A percentile compares a stretch with the other conserved stretches of the same genome.
phyloP scores from a whole-genome alignment of 1,140 invertebrate species.

The Notospermus geniculatus region DNA sequence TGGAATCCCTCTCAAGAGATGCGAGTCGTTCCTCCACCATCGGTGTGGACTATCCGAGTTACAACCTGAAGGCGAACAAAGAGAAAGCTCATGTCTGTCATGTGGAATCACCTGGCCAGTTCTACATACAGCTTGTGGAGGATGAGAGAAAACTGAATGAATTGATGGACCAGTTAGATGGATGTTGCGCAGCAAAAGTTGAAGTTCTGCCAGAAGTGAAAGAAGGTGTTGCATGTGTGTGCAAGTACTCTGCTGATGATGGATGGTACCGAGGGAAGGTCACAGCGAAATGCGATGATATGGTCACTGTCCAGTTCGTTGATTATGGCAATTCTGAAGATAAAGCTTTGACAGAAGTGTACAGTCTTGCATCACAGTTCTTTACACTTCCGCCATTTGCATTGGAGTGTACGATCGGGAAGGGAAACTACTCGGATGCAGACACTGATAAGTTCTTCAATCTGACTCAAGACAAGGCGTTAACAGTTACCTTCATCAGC shows the following conservation, averaged over 20 bases:
- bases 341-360: not conserved
- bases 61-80: constrained; percentile 21
- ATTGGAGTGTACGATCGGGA: not conserved
- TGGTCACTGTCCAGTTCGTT: constrained; percentile 73
- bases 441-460: not conserved
- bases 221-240: constrained; percentile 54
- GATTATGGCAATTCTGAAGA: constrained; percentile 74
- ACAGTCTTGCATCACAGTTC: not conserved
- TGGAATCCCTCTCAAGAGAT: constrained; percentile 2
- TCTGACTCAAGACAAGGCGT: not conserved
- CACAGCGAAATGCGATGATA: constrained; percentile 56
- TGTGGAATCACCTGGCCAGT: constrained; percentile 45
- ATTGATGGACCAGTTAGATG: constrained; percentile 53
- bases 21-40: constrained; percentile 2
- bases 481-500: not conserved
- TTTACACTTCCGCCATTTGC: not conserved
- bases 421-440: not conserved
- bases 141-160: constrained; percentile 43
- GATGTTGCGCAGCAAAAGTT: not conserved
- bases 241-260: constrained; percentile 70
- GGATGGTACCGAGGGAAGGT: constrained; percentile 78
- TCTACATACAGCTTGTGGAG: constrained; percentile 56
- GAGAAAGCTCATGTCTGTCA: constrained; percentile 31
- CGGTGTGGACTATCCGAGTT: constrained; percentile 21
- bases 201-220: not conserved